Evolutionary conservation across 2,888 invertebrate species (phyloP), one percentile per base, ranked within the genome.

Genomic region (Macaria notata): DNA sequence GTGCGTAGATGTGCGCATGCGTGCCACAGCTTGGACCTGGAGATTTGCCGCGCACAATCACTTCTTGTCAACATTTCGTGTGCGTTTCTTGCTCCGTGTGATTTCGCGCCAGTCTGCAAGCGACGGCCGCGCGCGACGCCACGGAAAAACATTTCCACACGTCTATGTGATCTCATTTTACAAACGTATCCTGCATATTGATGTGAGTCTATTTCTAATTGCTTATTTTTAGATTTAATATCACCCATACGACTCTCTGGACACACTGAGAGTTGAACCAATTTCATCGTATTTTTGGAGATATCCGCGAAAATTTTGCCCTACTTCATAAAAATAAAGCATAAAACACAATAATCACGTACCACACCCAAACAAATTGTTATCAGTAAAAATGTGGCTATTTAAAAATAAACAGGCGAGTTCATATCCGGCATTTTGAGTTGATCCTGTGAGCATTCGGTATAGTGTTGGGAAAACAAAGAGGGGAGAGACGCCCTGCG

Each of bases 141-240:
- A 64, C 61, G 60, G 70, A 65, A 65, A 69, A 58, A 64, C 64
- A 60, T 61, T 61, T 67, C 68, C 63, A 64, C 72, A 67, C 67
- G 70, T 74, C 64, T 71, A 72, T 78, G 81, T 85, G 84, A 83
- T 81, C 78, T 81, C 81, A 81, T 78, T 71, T 68, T 74, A 64
- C 70, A 71, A 72, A 70, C 69, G 72, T 72, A 72, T 71, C 70
- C 76, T 71, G 71, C 71, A 69, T 48, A 69, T 70, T 74, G 61
- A 76, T 73, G 83, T 83, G 74, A 83, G 83, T 83, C 63, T 67
- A 66, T 66, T 62, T 70, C 63, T 55, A 39, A 56, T 54, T 54
- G 41, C 46, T 56, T 52, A 39, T 54, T 59, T 38, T 56, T 47
- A 6, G n/a, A 51, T 48, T 50, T 19, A 1, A 19, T 19, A 19